Evolutionary conservation across 1,140 invertebrate species (phyloP).

Genomic region (Thaumatotibia leucotreta): DNA sequence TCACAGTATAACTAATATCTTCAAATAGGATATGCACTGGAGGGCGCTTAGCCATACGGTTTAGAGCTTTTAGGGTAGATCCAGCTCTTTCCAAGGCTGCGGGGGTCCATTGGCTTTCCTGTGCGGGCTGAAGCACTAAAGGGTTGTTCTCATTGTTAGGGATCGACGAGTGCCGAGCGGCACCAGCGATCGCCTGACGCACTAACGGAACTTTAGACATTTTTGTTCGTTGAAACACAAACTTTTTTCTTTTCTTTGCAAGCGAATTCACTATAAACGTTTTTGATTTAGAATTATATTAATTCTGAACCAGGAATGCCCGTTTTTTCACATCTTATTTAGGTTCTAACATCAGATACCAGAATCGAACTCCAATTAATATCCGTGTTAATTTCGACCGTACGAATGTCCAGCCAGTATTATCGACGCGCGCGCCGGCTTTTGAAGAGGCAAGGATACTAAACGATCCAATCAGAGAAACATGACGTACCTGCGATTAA

Average conservation of each 20-base stretch:
- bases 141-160: slow-evolving; percentile 28
- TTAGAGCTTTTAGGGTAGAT: slow-evolving; percentile 67
- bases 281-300: too few species aligned
- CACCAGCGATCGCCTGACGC: slow-evolving; percentile 54
- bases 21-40: slow-evolving; percentile 82
- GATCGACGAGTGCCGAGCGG: slow-evolving; percentile 33
- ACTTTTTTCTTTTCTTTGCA: too few species aligned
- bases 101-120: slow-evolving; percentile 61
- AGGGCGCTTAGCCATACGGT: slow-evolving; percentile 72
- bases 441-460: background rate
- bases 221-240: slow-evolving; percentile 18
- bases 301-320: too few species aligned
- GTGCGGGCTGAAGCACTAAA: slow-evolving; percentile 29
- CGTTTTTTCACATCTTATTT: background rate
- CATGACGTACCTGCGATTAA: background rate
- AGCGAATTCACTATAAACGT: too few species aligned
- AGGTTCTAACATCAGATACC: background rate
- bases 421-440: background rate
- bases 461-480: slow-evolving; percentile 6
- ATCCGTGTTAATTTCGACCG: background rate
- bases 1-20: slow-evolving; percentile 79
- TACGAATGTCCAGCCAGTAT: background rate
- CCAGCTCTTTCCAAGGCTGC: slow-evolving; percentile 66
- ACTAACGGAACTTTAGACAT: slow-evolving; percentile 59
- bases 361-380: background rate